Percentiles rank a stretch among this genome's conserved stretches.
These are phyloP conservation scores for Etia nguti DNA, from an alignment of 2,113 vertebrate genomes.

Conservation along the genomic window DNA sequence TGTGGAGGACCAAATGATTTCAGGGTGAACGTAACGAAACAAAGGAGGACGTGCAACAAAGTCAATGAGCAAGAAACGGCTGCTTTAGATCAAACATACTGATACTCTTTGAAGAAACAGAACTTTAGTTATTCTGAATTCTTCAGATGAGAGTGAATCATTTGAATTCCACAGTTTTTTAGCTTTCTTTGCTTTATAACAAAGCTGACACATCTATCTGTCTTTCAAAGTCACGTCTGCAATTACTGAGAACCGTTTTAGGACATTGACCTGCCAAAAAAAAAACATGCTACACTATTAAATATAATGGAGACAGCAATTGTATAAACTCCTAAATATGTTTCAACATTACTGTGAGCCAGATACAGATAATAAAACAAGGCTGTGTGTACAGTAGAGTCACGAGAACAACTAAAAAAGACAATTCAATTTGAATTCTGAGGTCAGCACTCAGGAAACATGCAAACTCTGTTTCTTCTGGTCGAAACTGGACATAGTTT, in stretches of 20 bases:
- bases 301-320: not conserved
- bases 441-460: not conserved
- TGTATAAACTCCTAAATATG: not conserved
- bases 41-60: not conserved
- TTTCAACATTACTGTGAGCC: not conserved
- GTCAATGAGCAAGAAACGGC: not conserved
- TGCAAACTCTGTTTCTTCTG: not conserved
- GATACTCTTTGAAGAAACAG: not conserved
- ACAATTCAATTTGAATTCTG: not conserved
- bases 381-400: not conserved
- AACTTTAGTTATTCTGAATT: not conserved
- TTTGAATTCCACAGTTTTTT: not conserved
- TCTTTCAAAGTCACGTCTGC: not conserved
- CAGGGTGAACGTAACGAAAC: not conserved
- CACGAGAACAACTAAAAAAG: not conserved
- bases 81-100: not conserved
- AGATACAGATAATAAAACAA: not conserved
- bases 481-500: not conserved
- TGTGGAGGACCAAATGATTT: slow-evolving; percentile 44
- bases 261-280: too few relatives aligned
- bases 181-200: not conserved
- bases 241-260: not conserved
- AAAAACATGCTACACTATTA: not conserved
- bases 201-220: not conserved
- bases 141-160: not conserved